Base-by-base conservation (phyloP, 2,888 invertebrate species). In the Mesochorus sp. region DNA sequence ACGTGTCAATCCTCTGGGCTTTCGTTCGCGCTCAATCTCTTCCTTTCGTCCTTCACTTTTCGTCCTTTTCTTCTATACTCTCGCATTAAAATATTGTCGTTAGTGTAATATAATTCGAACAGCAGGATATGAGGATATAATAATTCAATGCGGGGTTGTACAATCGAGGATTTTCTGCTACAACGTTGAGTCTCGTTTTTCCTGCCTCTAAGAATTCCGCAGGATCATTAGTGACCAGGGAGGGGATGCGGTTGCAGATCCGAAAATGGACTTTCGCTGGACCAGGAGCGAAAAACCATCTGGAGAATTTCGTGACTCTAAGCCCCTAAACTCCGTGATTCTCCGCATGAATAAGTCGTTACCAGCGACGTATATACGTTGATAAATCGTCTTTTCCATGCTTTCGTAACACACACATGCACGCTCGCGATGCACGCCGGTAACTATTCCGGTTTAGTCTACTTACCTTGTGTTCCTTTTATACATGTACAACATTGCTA, bases 271-370 rank as follows among this genome's bases (percentile, higher is more conserved):
- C 42, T 79, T 78, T 68, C 55, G 68, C 68, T 17, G 10, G 42
- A 51, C 6, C 19, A 28, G 42, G 57, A 47, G 26, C 26, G 19
- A 53, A 64, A 73, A 73, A 68, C 49, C 34, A 59, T 53, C n/a
- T 17, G 12, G 57, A 42, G 26, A 19, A 12, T 57, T 26, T 19
- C 26, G 10, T 14, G n/a, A 1, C 37, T 10, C 14, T 70, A 53
- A 70, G 72, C 51, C 49, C 64, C 66, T 64, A 77, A 76, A 73
- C 64, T 77, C 57, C 62, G 78, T 84, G 85, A 85, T 86, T 82
- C 83, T 82, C 75, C 83, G 85, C 87, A 90, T 88, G 90, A 90
- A 89, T 90, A 88, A 90, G 85, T 85, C 84, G 89, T 88, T 87
- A 89, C 82, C 82, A 83, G 80, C 82, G 81, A 81, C 83, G 83